Base-by-base conservation (phyloP, 2,797 vertebrate genomes). In the Myripristis jacobus region DNA sequence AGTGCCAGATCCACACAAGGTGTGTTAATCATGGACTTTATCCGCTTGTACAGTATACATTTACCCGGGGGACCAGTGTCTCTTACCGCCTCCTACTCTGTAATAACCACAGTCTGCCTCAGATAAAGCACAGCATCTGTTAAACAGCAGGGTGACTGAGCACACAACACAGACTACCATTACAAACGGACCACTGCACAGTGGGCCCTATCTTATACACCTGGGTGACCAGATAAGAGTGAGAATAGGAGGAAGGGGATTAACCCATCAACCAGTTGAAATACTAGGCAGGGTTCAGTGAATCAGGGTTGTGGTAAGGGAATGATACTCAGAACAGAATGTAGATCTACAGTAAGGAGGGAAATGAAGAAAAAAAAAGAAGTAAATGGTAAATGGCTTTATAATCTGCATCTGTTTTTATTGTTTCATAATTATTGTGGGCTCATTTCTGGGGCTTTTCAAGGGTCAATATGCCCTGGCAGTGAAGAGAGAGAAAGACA, bases 91-190 rank as follows among this genome's bases (percentile, higher is more conserved):
- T 79, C 77, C 82, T 50, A 80, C 83, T 75, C 83, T 79, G 72
- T 90, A 87, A 87, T 85, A 88, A 85, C 79, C 66, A 74, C 57
- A 73, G 73, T 81, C 75, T 87, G 75, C 55, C 43, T 82, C 71
- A 82, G 87, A 92, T 92, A 89, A 92, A 90, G 79, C 82, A 68
- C 80, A 77, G 86, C 85, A 86, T 90, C 87, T 91, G 88, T 90
- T 89, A 87, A 90, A 87, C 87, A 88, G 86, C 85, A 79, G 87
- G 88, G 78, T 85, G 87, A 89, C 87, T 85, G 84, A 89, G 70
- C 89, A 90, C 88, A 85, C 80, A 83, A 84, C 87, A 77, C 83
- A 84, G 65, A 85, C 86, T 66, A 86, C 79, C 75, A 87, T 91
- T 89, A 90, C 81, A 84, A 83, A 87, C 38, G 69, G 82, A 86